Evolutionary conservation across 2,113 vertebrate genomes (phyloP).

Genomic region (Rhinichthys klamathensis): DNA sequence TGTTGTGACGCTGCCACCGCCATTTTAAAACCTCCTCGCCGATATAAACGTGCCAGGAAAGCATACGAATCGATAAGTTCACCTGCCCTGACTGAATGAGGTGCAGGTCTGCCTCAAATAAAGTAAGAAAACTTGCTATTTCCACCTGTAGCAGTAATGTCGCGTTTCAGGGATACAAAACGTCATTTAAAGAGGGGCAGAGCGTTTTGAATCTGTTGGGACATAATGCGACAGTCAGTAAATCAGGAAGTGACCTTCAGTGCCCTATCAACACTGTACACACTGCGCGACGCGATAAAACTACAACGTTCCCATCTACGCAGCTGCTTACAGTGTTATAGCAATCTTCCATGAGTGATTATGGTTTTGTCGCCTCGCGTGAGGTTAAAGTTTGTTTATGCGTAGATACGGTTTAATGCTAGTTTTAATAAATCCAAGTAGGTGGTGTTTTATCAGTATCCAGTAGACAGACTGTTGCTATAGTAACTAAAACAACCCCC

Average conservation of each 20-base stretch:
- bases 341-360: background rate
- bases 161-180: no score
- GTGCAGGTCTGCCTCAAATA: background rate
- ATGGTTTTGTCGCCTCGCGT: background rate
- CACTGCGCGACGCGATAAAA: slow-evolving; percentile 4
- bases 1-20: slow-evolving; percentile 71
- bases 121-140: background rate
- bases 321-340: background rate
- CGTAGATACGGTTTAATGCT: background rate
- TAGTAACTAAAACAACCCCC: slow-evolving; percentile 16
- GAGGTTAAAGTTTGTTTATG: background rate
- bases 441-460: slow-evolving; percentile 1
- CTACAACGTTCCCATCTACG: background rate
- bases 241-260: slow-evolving; percentile 44
- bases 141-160: background rate
- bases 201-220: slow-evolving; percentile 20
- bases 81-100: slow-evolving; percentile 64
- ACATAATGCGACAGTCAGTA: slow-evolving; percentile 28
- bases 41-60: slow-evolving; percentile 56
- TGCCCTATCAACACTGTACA: slow-evolving; percentile 14
- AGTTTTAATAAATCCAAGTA: background rate
- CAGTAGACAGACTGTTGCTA: slow-evolving; percentile 3
- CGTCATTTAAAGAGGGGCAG: background rate
- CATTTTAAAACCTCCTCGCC: slow-evolving; percentile 78
- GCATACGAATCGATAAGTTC: slow-evolving; percentile 65